Evolutionary conservation across 2,113 vertebrate species (phyloP).

Genomic region (Aegithalos caudatus): DNA sequence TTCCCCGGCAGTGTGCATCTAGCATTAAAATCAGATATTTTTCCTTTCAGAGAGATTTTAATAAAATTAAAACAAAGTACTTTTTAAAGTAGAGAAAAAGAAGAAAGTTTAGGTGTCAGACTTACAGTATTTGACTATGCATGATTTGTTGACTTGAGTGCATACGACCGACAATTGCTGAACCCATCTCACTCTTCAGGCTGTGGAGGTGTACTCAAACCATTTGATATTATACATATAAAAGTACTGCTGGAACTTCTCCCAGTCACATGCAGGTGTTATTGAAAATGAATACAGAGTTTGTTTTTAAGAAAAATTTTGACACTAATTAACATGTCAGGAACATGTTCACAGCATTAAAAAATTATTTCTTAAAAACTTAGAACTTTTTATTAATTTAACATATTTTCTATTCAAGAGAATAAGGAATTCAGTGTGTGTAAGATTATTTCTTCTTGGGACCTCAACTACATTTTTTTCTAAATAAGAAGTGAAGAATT

Average conservation of each 20-base stretch:
- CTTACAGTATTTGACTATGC: neutral
- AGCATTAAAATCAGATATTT: neutral
- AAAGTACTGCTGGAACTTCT: neutral
- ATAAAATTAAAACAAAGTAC: neutral
- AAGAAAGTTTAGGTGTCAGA: neutral
- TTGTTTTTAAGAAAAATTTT: neutral
- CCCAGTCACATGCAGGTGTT: neutral
- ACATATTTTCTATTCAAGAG: neutral
- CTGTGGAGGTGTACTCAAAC: neutral
- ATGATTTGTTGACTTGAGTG: neutral
- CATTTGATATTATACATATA: neutral
- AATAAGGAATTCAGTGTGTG: neutral
- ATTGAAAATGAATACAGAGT: neutral
- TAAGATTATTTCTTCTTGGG: neutral
- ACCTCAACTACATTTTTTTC: neutral
- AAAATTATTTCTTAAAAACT: neutral
- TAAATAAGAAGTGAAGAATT: neutral
- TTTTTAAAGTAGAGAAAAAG: neutral
- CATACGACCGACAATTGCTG: neutral
- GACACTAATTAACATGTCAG: neutral
- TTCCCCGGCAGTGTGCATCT: neutral
- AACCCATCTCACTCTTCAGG: rapidly evolving
- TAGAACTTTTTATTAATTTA: neutral
- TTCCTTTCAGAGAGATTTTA: neutral
- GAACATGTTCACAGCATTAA: neutral